Conservation (phyloP, 1,140 invertebrate genomes). For the Zaprionus vittiger region DNA sequence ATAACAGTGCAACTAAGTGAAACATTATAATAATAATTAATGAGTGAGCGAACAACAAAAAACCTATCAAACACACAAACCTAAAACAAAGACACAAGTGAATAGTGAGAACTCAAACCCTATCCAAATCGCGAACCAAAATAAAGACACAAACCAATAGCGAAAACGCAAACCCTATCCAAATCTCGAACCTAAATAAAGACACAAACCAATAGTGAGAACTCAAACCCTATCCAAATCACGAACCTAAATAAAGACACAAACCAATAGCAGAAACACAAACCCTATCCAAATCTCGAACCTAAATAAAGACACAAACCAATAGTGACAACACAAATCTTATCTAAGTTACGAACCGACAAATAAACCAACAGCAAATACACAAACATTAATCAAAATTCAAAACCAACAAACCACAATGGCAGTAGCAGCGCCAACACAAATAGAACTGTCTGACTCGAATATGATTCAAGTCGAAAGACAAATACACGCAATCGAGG, state of each 20-base stretch:
- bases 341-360: no score
- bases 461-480: no score
- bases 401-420: constrained; percentile 2
- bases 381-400: not conserved
- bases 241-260: no score
- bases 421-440: not conserved
- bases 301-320: no score
- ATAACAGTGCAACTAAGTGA: not conserved
- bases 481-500: constrained; percentile 23
- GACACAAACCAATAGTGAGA: no score
- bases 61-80: not conserved
- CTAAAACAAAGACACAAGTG: not conserved
- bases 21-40: not conserved
- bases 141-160: not conserved
- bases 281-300: no score
- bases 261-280: no score
- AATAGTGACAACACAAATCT: no score
- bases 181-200: no score
- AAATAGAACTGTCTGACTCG: not conserved
- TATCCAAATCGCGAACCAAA: not conserved
- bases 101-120: not conserved
- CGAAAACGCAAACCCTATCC: not conserved
- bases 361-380: no score
- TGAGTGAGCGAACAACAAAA: not conserved
- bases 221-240: no score